Conservation (phyloP, 2,888 invertebrate genomes). For the Scaptomyza cyrtandrae region DNA sequence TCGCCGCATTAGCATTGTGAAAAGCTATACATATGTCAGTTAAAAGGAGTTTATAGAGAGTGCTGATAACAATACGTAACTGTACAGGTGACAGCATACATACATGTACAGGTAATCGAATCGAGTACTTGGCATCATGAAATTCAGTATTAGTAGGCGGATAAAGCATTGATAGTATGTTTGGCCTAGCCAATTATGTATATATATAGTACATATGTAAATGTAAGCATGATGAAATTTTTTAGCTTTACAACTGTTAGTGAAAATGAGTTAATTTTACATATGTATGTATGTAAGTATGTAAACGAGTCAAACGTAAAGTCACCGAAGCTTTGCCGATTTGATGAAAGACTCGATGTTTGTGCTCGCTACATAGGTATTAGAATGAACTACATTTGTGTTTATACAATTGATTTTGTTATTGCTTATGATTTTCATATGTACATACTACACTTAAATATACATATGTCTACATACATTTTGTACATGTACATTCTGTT, state of each 20-base stretch:
- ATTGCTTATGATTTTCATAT: constrained; percentile 5
- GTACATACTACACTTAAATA: not conserved
- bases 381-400: constrained; percentile 29
- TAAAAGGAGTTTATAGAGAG: too few relatives aligned
- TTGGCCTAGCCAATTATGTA: not conserved
- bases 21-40: not conserved
- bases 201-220: too few relatives aligned
- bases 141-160: not conserved
- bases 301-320: constrained; percentile 22
- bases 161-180: not conserved
- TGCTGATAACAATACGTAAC: not conserved
- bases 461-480: constrained; percentile 4
- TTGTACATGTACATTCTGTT: constrained; percentile 2
- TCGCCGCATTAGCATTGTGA: constrained; percentile 12
- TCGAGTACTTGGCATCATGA: not conserved
- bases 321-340: constrained; percentile 6
- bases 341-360: constrained; percentile 9
- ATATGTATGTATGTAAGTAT: constrained; percentile 27
- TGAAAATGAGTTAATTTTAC: constrained; percentile 38
- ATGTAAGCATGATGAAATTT: constrained; percentile 16
- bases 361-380: constrained; percentile 46
- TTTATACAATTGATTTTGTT: constrained; percentile 30
- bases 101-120: not conserved
- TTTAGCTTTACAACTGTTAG: constrained; percentile 32
- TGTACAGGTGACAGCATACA: not conserved